Percentiles rank a stretch among this genome's conserved stretches.
Evolutionary conservation across 2,113 vertebrate genomes (phyloP).

Genomic region (Atrichornis clamosus): DNA sequence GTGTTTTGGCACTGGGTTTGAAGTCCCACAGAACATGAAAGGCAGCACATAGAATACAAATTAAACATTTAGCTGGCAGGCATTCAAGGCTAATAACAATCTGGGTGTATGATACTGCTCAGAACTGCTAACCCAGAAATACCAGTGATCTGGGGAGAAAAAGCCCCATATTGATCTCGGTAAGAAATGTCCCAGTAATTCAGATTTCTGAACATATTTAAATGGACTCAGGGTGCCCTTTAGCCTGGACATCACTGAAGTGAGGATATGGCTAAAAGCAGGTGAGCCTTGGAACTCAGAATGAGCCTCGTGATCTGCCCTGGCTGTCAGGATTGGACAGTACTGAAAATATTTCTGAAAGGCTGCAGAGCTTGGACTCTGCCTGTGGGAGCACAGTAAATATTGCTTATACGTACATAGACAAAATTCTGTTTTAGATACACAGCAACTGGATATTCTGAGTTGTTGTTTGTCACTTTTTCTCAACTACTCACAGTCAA

Average conservation of each 20-base stretch:
- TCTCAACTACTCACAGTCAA: background rate
- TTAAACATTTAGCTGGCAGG: background rate
- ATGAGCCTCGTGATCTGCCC: background rate
- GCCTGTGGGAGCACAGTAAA: background rate
- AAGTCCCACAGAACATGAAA: background rate
- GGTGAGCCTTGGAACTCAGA: background rate
- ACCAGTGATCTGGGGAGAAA: background rate
- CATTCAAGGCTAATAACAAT: background rate
- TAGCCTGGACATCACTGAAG: background rate
- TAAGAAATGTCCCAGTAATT: background rate
- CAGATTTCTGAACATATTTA: background rate
- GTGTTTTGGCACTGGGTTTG: background rate
- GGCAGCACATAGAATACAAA: background rate
- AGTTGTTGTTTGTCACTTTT: background rate
- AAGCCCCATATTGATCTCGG: background rate
- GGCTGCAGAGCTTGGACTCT: background rate
- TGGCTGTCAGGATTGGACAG: background rate
- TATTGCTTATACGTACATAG: background rate
- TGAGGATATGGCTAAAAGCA: background rate
- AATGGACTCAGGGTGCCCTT: background rate
- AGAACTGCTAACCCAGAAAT: background rate
- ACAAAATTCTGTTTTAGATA: background rate
- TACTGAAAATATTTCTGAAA: background rate
- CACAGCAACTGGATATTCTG: background rate
- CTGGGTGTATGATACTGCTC: background rate